Conservation (phyloP, 2,113 vertebrate genomes). For the Forbesichthys papilliferus region DNA sequence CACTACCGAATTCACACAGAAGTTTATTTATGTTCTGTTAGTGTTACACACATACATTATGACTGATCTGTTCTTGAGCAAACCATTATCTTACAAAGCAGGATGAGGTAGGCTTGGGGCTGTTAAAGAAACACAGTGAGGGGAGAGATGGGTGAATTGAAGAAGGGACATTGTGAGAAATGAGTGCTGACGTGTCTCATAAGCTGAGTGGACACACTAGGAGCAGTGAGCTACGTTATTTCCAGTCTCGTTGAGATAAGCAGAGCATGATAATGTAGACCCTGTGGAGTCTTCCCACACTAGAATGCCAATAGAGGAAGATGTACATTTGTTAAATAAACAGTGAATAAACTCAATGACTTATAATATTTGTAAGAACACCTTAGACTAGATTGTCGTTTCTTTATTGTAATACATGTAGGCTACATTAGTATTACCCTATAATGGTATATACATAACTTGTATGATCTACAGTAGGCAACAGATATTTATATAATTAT, state of each 20-base stretch:
- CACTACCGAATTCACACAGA: background rate
- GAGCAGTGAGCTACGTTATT: constrained; percentile 53
- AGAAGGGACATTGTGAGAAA: constrained; percentile 23
- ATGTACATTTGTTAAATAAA: constrained; percentile 20
- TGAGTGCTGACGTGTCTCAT: constrained; percentile 53
- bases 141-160: constrained; percentile 11
- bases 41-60: too few species aligned
- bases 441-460: too few species aligned
- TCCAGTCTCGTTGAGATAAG: constrained; percentile 67
- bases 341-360: background rate
- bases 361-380: too few species aligned
- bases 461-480: too few species aligned
- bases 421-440: too few species aligned
- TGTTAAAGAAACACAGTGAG: background rate
- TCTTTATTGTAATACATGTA: too few species aligned
- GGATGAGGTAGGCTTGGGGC: background rate
- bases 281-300: constrained; percentile 50
- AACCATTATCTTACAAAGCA: background rate
- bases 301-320: constrained; percentile 1
- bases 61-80: too few species aligned
- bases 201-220: constrained; percentile 35
- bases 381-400: too few species aligned
- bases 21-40: too few species aligned
- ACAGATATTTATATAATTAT: too few species aligned
- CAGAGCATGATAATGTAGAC: constrained; percentile 31